Conservation (phyloP, 2,113 vertebrate species). For the Neofelis nebulosa region DNA sequence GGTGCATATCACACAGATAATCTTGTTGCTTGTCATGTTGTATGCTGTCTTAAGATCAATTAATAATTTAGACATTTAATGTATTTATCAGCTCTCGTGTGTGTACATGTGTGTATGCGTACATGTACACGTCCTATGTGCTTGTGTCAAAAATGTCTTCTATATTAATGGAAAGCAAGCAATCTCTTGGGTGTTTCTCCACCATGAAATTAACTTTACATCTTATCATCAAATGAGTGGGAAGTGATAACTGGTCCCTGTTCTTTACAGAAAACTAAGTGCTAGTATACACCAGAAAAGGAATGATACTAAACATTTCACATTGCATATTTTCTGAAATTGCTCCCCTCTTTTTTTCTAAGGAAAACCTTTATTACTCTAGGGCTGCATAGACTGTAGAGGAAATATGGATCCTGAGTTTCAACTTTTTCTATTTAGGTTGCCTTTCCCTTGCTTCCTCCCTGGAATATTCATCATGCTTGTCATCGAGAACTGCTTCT, state of each 20-base stretch:
- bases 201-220: slow-evolving; percentile 75
- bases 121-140: not conserved
- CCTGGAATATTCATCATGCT: not conserved
- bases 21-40: slow-evolving; percentile 63
- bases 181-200: slow-evolving; percentile 64
- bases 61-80: slow-evolving; percentile 82
- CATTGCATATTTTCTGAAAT: not conserved
- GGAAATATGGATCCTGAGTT: not conserved
- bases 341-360: not conserved
- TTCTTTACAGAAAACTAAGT: slow-evolving; percentile 43
- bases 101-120: not conserved
- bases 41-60: slow-evolving; percentile 66
- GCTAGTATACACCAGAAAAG: not conserved
- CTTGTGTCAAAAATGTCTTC: slow-evolving; percentile 59
- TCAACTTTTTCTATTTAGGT: not conserved
- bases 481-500: not conserved
- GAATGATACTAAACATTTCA: slow-evolving; percentile 7
- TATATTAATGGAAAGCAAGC: slow-evolving; percentile 22
- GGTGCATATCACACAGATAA: slow-evolving; percentile 41
- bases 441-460: not conserved
- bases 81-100: slow-evolving; percentile 67
- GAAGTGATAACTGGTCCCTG: slow-evolving; percentile 34
- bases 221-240: slow-evolving; percentile 49
- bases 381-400: not conserved
- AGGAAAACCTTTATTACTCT: slow-evolving; percentile 1